Percentiles rank a stretch among this genome's conserved stretches.
Conservation (phyloP, 2,888 invertebrate genomes). For the Agriopis leucophaearia region DNA sequence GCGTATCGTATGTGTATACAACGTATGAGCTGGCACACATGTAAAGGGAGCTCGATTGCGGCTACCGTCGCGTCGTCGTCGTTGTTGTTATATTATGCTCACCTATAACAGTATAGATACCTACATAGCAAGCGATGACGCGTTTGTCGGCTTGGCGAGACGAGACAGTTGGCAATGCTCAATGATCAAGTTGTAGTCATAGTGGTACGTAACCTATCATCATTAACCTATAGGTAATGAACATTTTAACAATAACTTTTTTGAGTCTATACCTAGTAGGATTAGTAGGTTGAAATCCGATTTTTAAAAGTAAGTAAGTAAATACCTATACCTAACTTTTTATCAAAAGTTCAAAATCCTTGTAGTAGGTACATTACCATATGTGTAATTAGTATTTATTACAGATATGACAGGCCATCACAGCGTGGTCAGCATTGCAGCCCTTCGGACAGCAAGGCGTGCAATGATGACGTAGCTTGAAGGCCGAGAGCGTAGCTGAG, state of each 20-base stretch:
- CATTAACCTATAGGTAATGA: constrained; percentile 39
- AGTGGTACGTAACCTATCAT: constrained; percentile 72
- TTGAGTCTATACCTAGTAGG: background rate
- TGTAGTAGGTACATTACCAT: too few species aligned
- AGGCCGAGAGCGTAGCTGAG: too few species aligned
- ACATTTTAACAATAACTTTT: constrained; percentile 2
- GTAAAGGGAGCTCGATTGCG: constrained; percentile 76
- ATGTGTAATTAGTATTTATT: too few species aligned
- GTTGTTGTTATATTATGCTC: constrained; percentile 74
- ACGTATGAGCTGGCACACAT: constrained; percentile 73
- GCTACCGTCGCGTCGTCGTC: constrained; percentile 74
- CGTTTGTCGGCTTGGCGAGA: constrained; percentile 83
- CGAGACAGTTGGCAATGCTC: constrained; percentile 85
- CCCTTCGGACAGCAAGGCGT: too few species aligned
- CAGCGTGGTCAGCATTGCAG: too few species aligned
- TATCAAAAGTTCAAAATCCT: too few species aligned
- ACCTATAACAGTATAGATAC: constrained; percentile 75
- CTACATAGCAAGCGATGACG: constrained; percentile 81
- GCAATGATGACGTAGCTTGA: too few species aligned
- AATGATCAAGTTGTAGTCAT: constrained; percentile 84
- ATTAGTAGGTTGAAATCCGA: too few species aligned
- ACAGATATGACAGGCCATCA: too few species aligned
- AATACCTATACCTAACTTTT: background rate
- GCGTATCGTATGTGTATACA: constrained; percentile 61
- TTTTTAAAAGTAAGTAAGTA: too few species aligned